Conservation (phyloP, 1,140 invertebrate species). For the Drosophila micromelanica region DNA sequence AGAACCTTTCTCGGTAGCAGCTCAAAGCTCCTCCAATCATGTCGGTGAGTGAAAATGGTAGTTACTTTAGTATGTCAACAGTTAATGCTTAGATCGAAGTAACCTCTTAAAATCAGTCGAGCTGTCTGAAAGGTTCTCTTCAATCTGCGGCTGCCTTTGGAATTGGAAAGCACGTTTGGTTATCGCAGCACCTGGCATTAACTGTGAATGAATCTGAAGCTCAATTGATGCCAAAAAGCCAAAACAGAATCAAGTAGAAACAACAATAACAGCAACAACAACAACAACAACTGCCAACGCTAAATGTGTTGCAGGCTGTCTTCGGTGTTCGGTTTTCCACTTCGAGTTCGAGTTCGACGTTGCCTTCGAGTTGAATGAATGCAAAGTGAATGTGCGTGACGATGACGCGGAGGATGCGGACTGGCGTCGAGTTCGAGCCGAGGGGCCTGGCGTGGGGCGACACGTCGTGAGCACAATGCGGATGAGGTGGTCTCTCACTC, state of each 20-base stretch:
- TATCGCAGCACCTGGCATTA: slow-evolving; percentile 46
- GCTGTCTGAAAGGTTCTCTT: slow-evolving; percentile 16
- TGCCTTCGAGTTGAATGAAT: slow-evolving; percentile 65
- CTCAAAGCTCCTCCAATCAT: not conserved
- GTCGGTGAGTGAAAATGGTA: not conserved
- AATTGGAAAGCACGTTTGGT: slow-evolving; percentile 51
- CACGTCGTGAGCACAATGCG: slow-evolving; percentile 39
- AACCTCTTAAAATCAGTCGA: slow-evolving; percentile 20
- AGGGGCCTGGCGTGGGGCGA: not conserved
- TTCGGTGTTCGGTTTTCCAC: slow-evolving; percentile 7
- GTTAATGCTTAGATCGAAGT: slow-evolving; percentile 11
- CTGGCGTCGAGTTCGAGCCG: not conserved
- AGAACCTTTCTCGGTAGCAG: not conserved
- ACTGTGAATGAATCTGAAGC: slow-evolving; percentile 58
- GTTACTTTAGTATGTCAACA: slow-evolving; percentile 25
- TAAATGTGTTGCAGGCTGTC: slow-evolving; percentile 35
- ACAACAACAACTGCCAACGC: slow-evolving; percentile 17
- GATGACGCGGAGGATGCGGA: slow-evolving; percentile 48
- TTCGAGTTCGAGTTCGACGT: slow-evolving; percentile 33
- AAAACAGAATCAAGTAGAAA: not conserved
- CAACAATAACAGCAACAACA: slow-evolving; percentile 7
- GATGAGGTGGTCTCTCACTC: slow-evolving; percentile 25
- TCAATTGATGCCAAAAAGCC: slow-evolving; percentile 58
- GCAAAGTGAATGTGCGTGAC: slow-evolving; percentile 79
- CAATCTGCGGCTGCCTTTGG: slow-evolving; percentile 7